Conservation (phyloP, 2,797 vertebrate genomes). For the Huso huso region DNA sequence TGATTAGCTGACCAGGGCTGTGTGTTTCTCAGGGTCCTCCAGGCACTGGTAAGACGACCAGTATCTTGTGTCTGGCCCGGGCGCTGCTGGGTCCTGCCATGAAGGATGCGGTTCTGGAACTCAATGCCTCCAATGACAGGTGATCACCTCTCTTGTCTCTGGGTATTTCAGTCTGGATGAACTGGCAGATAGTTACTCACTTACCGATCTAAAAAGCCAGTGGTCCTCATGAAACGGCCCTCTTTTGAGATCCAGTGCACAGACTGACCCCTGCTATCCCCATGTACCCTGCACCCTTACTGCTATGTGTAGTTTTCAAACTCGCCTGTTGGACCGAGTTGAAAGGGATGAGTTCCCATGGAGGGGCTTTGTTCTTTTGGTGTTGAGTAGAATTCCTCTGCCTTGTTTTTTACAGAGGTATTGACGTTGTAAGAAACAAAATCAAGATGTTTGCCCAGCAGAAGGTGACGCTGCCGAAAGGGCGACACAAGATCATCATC, state of each 20-base stretch:
- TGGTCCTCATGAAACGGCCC: too few relatives aligned
- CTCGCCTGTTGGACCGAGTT: too few relatives aligned
- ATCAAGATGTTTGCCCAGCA: slow-evolving; percentile 99
- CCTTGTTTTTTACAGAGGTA: slow-evolving; percentile 65
- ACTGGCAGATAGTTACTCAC: too few relatives aligned
- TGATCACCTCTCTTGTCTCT: slow-evolving; percentile 25
- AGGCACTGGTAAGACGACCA: slow-evolving; percentile 96
- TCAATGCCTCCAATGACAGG: slow-evolving; percentile 96
- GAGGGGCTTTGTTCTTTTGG: too few relatives aligned
- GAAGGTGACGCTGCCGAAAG: slow-evolving; percentile 90
- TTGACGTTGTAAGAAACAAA: slow-evolving; percentile 95
- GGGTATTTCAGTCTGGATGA: not conserved
- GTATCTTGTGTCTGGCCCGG: slow-evolving; percentile 87
- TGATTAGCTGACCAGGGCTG: not conserved
- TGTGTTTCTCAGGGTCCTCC: slow-evolving; percentile 72
- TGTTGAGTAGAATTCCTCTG: too few relatives aligned
- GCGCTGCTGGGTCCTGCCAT: slow-evolving; percentile 80
- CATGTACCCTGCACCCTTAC: too few relatives aligned
- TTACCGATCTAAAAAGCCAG: too few relatives aligned
- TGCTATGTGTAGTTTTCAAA: too few relatives aligned
- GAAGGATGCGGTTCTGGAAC: slow-evolving; percentile 90
- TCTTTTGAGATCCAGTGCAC: too few relatives aligned
- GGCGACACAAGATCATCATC: slow-evolving; percentile 93
- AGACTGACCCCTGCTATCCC: too few relatives aligned
- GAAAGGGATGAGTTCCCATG: too few relatives aligned